Conservation (phyloP, 2,888 invertebrate genomes). For the Cheilosia urbana region DNA sequence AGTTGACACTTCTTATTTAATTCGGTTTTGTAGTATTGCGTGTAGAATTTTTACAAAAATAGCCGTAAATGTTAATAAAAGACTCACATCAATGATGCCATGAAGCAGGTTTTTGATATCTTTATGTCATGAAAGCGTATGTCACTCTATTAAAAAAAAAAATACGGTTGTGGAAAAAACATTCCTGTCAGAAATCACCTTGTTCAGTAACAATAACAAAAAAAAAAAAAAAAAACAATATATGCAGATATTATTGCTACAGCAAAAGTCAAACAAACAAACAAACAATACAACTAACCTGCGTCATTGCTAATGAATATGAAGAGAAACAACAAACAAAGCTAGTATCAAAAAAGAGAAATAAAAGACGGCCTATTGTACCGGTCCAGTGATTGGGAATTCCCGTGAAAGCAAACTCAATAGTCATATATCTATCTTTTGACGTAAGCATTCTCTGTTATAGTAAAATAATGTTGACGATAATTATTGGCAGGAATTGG, state of each 20-base stretch:
- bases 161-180: too few species aligned
- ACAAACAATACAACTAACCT: slow-evolving; percentile 17
- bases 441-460: slow-evolving; percentile 24
- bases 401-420: slow-evolving; percentile 53
- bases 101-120: too few species aligned
- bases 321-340: slow-evolving; percentile 11
- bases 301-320: slow-evolving; percentile 16
- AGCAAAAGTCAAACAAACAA: slow-evolving; percentile 18
- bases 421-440: slow-evolving; percentile 26
- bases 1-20: too few species aligned
- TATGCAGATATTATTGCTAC: slow-evolving; percentile 2
- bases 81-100: too few species aligned
- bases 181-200: too few species aligned
- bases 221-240: background rate
- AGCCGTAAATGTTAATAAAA: too few species aligned
- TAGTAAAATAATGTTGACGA: background rate
- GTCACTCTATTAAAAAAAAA: too few species aligned
- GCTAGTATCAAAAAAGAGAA: background rate
- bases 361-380: slow-evolving; percentile 1
- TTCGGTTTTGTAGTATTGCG: too few species aligned
- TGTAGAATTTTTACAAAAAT: too few species aligned
- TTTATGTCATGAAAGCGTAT: too few species aligned
- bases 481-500: slow-evolving; percentile 16
- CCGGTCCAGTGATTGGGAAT: slow-evolving; percentile 40
- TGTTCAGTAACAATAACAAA: background rate